Percentiles rank a stretch among this genome's conserved stretches.
These are phyloP conservation scores for Sphecodes monilicornis DNA, from an alignment of 2,888 invertebrate species.

Conservation along the genomic window DNA sequence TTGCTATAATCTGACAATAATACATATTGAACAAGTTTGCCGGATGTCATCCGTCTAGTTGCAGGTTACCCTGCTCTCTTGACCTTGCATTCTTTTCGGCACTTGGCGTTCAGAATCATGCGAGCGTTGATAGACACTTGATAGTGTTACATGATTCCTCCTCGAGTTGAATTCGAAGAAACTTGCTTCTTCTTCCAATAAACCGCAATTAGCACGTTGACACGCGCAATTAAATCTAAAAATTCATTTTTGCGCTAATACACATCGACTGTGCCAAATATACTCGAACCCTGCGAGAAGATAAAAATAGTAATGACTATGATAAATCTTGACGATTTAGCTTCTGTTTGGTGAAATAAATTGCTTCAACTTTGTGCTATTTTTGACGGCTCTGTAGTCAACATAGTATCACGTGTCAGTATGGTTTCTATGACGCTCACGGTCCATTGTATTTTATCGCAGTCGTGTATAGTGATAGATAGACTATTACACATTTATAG, in stretches of 20 bases:
- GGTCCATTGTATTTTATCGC: background rate
- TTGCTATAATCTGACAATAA: background rate
- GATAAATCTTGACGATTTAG: background rate
- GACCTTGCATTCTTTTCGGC: constrained; percentile 5
- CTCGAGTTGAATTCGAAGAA: background rate
- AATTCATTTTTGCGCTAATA: background rate
- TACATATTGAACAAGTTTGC: background rate
- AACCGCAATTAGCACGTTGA: background rate
- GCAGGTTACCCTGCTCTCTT: background rate
- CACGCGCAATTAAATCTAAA: background rate
- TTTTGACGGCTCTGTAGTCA: background rate
- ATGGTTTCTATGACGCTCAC: background rate
- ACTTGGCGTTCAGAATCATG: background rate
- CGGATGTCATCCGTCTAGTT: background rate
- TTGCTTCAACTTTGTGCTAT: background rate
- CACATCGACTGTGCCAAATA: background rate
- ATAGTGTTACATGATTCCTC: background rate
- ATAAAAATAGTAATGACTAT: background rate
- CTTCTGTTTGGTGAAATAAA: background rate
- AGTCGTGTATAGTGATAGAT: background rate
- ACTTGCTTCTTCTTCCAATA: too few species aligned
- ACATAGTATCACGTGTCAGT: background rate
- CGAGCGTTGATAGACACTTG: background rate
- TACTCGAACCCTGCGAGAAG: background rate
- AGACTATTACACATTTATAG: too few species aligned